A percentile compares a stretch with the other conserved stretches of the same genome.
phyloP scores from a whole-genome alignment of 2,888 invertebrate genomes.

The Meliscaeva auricollis region DNA sequence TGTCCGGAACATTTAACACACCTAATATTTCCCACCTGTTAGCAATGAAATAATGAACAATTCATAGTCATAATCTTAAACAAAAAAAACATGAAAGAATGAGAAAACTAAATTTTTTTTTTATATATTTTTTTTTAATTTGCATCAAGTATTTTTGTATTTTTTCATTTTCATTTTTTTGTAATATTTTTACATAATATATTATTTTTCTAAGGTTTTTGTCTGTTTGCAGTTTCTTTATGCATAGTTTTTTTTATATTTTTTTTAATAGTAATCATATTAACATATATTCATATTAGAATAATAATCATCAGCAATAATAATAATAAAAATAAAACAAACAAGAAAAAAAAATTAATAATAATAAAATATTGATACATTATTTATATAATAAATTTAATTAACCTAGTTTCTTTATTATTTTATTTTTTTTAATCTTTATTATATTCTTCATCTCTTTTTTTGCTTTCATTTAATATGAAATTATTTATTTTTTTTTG shows the following conservation, averaged over 20 bases:
- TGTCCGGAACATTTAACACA: too few species aligned
- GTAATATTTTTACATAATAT: slow-evolving; percentile 75
- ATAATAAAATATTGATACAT: slow-evolving; percentile 70
- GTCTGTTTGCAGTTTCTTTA: slow-evolving; percentile 73
- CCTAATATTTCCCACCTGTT: too few species aligned
- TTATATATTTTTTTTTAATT: slow-evolving; percentile 71
- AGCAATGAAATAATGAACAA: too few species aligned
- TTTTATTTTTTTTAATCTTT: slow-evolving; percentile 43
- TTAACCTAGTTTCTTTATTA: slow-evolving; percentile 62
- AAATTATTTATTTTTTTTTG: slow-evolving; percentile 29
- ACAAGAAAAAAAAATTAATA: slow-evolving; percentile 65
- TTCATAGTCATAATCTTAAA: too few species aligned
- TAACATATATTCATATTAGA: slow-evolving; percentile 75
- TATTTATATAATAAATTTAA: slow-evolving; percentile 69
- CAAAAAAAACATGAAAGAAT: background rate
- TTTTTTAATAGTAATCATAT: slow-evolving; percentile 69
- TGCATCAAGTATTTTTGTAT: slow-evolving; percentile 75
- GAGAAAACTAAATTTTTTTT: slow-evolving; percentile 15
- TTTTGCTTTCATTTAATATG: slow-evolving; percentile 24
- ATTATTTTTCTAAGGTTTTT: slow-evolving; percentile 75
- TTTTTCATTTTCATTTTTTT: slow-evolving; percentile 69
- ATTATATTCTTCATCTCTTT: slow-evolving; percentile 28
- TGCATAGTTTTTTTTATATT: slow-evolving; percentile 65
- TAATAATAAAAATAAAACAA: slow-evolving; percentile 75
- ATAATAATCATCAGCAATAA: slow-evolving; percentile 73